Evolutionary conservation across 2,797 vertebrate species (phyloP), one percentile per base, ranked within the genome.

Genomic region (Oryzias sinensis): DNA sequence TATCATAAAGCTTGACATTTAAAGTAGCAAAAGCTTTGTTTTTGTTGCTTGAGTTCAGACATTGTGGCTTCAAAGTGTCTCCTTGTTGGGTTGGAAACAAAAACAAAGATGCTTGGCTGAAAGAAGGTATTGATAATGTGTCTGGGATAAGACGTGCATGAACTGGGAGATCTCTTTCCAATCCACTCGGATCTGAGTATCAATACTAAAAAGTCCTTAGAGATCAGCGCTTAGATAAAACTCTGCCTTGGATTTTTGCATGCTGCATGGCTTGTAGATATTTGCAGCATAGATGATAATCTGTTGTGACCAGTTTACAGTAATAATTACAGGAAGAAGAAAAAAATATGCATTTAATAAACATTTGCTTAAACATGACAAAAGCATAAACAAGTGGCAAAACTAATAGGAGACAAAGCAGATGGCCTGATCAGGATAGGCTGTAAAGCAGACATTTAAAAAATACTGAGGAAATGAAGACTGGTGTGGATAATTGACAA

Each of bases 51-150:
- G 0, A 41, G 55, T 59, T 18, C 45, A 54, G 59, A 46, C 46
- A 49, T 51, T 0, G 0, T 22, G 24, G 62, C 46, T 47, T 72
- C 15, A 54, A 65, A 51, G 49, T 72, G 44, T 42, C 43, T 61
- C 40, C 42, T 56, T 4, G 5, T n/a, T 3, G 40, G 53, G 13
- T 55, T 62, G 20, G 59, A 60, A 59, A 42, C 66, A 56, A 81
- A 74, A 76, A 84, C 60, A 80, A 65, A 67, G 58, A 61, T 33
- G 37, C 42, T 2, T 56, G 27, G 65, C 62, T n/a, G 6, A 61
- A 68, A 62, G 62, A 40, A 9, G 60, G 43, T 83, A 84, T 87
- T 68, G 86, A 83, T 72, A 46, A 76, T 65, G 63, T 85, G 84
- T 81, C 78, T 24, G 22, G 49, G 61, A 75, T 57, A 58, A 73